A percentile compares a stretch with the other conserved stretches of the same genome.
Conservation (phyloP, 2,113 vertebrate genomes). For the Zosterops borbonicus region DNA sequence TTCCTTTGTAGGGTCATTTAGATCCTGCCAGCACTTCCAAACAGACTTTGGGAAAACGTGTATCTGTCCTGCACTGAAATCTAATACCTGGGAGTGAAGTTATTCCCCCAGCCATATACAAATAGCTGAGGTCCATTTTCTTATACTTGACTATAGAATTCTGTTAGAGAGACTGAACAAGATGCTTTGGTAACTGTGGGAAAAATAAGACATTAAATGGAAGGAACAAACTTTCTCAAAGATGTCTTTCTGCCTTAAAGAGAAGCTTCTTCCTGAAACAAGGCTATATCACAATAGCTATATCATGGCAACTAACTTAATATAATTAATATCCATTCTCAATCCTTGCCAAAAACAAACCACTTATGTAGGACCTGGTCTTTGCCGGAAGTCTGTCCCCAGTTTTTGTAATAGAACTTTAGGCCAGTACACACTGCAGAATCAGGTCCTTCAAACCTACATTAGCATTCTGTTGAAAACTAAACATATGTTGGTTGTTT, state of each 20-base stretch:
- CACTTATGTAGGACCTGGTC: background rate
- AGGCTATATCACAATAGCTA: background rate
- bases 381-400: background rate
- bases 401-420: background rate
- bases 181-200: background rate
- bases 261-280: background rate
- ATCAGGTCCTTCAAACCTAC: background rate
- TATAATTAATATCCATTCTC: background rate
- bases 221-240: background rate
- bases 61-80: background rate
- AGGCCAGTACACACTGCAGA: background rate
- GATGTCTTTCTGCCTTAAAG: background rate
- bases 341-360: background rate
- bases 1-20: background rate
- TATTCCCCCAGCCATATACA: background rate
- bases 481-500: background rate
- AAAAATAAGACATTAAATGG: background rate
- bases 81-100: background rate
- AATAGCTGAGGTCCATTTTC: background rate
- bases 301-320: background rate
- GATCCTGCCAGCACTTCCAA: background rate
- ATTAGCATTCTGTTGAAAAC: constrained; percentile 40
- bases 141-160: background rate
- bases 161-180: background rate
- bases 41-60: background rate